Evolutionary conservation across 2,888 invertebrate species (phyloP), one percentile per base, ranked within the genome.

Genomic region (Drosophila picticornis): DNA sequence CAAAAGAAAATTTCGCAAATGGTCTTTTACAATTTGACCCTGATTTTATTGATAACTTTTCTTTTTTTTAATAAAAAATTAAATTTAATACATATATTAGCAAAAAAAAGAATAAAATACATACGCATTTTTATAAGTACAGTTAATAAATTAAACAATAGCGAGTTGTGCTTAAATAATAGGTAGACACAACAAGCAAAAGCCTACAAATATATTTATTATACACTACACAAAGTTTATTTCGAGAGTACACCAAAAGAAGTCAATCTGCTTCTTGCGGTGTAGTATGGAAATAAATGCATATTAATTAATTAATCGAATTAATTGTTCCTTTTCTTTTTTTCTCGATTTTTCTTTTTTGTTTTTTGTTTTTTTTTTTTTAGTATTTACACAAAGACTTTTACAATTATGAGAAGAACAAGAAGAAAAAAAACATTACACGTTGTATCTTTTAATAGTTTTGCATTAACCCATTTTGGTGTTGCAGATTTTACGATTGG

Each of bases 131-230:
- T 84, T 81, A 88, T 91, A 91, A 91, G 91, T 91, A 92, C 91
- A 86, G 85, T 91, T 90, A 91, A 92, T 91, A 92, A 91, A 92
- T 88, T 84, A 91, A 88, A 86, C 75, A 80, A 78, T 83, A 87
- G 80, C 81, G 75, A 76, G 59, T 75, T 64, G 59, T 50, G 61
- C 65, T 68, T 76, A 58, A 72, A 64, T 59, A 72, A 34, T 46
- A 53, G 36, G 25, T 48, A 51, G 31, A 38, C 50, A 64, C 50
- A 63, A 76, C 53, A 71, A 34, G 40, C 53, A 46, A 46, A 46
- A 25, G 46, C 46, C 25, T 46, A 46, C 46, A 46, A 16, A 46
- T 25, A 25, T 67, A 60, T 43, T 19, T 34, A 57, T 25, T 46
- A 64, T 52, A 57, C 31, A 53, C 60, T 59, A 52, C 61, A 67